Conservation (phyloP, 2,888 invertebrate genomes). For the Tribolium freemani region DNA sequence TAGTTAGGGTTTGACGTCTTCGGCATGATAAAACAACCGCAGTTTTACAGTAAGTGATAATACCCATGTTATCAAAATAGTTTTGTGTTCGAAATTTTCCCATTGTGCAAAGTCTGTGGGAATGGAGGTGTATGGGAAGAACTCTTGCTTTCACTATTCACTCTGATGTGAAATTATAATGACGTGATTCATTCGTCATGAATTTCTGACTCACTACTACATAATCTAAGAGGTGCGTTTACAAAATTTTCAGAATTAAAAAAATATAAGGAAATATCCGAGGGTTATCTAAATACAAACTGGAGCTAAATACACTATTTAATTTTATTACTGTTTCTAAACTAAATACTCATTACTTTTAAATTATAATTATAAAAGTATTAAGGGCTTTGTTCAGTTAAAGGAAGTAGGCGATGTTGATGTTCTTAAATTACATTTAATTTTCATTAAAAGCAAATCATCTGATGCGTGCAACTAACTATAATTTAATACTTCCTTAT, state of each 20-base stretch:
- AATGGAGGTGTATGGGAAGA: background rate
- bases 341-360: too few species aligned
- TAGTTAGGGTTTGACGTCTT: background rate
- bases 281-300: too few species aligned
- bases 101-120: background rate
- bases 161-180: conserved; percentile 3
- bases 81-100: background rate
- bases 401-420: background rate
- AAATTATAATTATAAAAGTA: background rate
- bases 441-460: background rate
- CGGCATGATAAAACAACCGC: background rate
- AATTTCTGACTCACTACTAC: background rate
- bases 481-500: background rate
- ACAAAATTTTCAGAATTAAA: background rate
- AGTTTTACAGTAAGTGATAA: background rate
- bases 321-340: too few species aligned
- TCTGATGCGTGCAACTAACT: background rate
- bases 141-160: background rate
- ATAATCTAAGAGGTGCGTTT: background rate
- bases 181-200: conserved; percentile 15
- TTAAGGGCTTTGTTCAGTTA: background rate
- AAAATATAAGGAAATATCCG: too few species aligned
- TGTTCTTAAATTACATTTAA: background rate
- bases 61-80: background rate
- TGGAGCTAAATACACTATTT: too few species aligned